Evolutionary conservation across 2,113 vertebrate genomes (phyloP).

Genomic region (Accipiter cooperii): DNA sequence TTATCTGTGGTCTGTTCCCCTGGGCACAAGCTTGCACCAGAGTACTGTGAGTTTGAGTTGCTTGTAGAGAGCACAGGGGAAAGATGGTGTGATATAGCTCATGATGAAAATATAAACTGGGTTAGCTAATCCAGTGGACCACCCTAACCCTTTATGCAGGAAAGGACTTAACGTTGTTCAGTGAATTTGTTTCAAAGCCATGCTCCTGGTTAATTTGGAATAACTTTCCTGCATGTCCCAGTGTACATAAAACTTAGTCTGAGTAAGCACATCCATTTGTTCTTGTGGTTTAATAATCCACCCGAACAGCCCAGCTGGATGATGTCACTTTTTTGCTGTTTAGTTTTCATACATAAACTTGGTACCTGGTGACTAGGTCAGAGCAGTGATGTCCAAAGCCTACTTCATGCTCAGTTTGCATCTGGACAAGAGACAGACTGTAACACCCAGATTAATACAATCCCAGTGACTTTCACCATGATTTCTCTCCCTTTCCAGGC

Average conservation of each 20-base stretch:
- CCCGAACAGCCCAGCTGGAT: not conserved
- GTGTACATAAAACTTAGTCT: not conserved
- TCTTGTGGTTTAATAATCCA: not conserved
- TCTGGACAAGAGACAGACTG: not conserved
- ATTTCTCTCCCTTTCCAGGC: not conserved
- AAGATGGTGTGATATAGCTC: not conserved
- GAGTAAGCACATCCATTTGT: not conserved
- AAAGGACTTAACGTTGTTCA: not conserved
- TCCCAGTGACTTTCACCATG: not conserved
- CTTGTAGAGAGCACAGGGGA: not conserved
- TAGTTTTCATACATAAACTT: not conserved
- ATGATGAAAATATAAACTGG: not conserved
- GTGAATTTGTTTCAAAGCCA: not conserved
- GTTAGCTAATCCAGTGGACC: not conserved
- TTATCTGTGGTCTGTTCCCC: not conserved
- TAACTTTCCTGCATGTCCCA: not conserved
- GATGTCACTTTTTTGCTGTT: not conserved
- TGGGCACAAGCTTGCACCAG: not conserved
- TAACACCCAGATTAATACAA: not conserved
- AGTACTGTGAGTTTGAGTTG: not conserved
- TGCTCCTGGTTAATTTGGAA: not conserved
- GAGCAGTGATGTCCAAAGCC: not conserved
- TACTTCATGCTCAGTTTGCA: not conserved
- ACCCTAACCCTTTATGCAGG: too few relatives aligned
- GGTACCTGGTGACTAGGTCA: not conserved